These are phyloP conservation scores for Muraenolepis orangiensis DNA, from an alignment of 2,797 vertebrate species.

Conservation along the genomic window DNA sequence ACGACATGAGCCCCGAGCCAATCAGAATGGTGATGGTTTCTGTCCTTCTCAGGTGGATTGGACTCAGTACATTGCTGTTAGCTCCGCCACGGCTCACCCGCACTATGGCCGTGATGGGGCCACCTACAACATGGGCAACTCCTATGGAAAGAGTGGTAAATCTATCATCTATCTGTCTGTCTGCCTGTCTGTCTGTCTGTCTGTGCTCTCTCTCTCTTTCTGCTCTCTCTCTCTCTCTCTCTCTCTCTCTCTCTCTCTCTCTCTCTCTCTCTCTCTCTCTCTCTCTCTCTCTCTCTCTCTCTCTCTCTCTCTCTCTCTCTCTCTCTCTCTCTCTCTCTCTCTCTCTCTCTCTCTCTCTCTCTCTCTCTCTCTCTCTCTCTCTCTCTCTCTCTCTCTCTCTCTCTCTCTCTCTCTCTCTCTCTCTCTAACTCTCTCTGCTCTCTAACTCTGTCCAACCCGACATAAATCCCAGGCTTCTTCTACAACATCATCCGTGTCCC, in stretches of 20 bases:
- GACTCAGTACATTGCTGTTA: conserved; percentile 86
- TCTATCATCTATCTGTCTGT: background rate
- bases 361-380: background rate
- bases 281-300: background rate
- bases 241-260: conserved; percentile 65
- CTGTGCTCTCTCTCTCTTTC: background rate
- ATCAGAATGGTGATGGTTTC: background rate
- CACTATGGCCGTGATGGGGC: conserved; percentile 87
- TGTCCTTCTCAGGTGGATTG: conserved; percentile 83
- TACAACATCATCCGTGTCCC: conserved; percentile 88
- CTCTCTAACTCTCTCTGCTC: background rate
- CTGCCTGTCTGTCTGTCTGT: background rate
- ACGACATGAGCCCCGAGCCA: background rate
- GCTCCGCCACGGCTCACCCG: conserved; percentile 89
- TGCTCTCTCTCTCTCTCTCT: background rate
- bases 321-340: too few species aligned
- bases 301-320: too few species aligned
- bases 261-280: conserved; percentile 78
- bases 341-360: background rate
- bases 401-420: background rate
- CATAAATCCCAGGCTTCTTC: conserved; percentile 70
- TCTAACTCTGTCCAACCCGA: background rate
- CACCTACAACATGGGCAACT: conserved; percentile 92
- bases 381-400: background rate
- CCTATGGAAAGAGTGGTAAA: conserved; percentile 78